phyloP scores from a whole-genome alignment of 2,888 invertebrate species.

The Eupithecia vulgata region DNA sequence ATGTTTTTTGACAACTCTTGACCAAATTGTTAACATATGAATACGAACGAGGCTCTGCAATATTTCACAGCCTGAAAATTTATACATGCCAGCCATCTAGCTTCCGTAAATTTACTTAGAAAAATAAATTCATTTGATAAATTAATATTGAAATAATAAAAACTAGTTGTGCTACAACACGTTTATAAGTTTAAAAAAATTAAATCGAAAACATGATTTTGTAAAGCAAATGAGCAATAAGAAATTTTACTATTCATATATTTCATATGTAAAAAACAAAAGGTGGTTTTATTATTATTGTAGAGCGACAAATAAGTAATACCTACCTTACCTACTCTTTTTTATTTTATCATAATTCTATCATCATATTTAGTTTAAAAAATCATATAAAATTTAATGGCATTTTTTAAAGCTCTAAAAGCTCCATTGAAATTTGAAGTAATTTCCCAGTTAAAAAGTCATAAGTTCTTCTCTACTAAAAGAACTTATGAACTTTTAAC shows the following conservation, averaged over 20 bases:
- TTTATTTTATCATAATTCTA: no score
- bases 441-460: neutral
- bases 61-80: neutral
- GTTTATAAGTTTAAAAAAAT: neutral
- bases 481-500: no score
- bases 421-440: neutral
- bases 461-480: neutral
- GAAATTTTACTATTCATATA: neutral
- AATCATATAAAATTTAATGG: no score
- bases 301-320: neutral
- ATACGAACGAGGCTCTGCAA: slow-evolving; percentile 13
- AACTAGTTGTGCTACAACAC: neutral
- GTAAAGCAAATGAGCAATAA: no score
- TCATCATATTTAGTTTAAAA: no score
- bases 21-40: slow-evolving; percentile 24
- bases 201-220: no score
- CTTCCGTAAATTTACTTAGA: neutral
- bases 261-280: neutral
- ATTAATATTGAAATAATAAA: neutral
- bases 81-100: neutral
- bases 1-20: slow-evolving; percentile 31
- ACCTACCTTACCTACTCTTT: neutral
- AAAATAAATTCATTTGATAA: neutral
- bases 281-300: neutral
- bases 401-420: neutral